Evolutionary conservation across 2,113 vertebrate genomes (phyloP).

Genomic region (Ahaetulla prasina): DNA sequence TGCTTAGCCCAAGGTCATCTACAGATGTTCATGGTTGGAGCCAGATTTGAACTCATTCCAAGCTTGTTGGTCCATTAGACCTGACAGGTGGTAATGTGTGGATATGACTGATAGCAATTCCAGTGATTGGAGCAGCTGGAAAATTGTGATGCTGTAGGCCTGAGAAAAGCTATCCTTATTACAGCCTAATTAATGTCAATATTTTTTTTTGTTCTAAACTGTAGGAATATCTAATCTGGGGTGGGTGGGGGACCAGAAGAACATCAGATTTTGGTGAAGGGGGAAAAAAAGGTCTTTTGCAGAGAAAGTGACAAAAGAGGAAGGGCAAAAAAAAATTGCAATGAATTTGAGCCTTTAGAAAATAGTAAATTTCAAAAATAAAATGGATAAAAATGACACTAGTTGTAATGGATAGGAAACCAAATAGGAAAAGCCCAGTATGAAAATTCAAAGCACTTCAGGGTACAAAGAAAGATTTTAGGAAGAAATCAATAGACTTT

Average conservation of each 20-base stretch:
- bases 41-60: not conserved
- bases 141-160: not conserved
- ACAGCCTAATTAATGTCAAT: not conserved
- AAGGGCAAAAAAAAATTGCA: not conserved
- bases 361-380: not conserved
- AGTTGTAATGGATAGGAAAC: not conserved
- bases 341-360: not conserved
- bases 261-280: not conserved
- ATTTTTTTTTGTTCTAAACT: not conserved
- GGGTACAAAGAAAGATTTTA: not conserved
- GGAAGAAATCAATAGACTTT: not conserved
- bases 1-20: not conserved
- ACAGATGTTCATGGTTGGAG: not conserved
- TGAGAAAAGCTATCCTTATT: not conserved
- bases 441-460: accelerated
- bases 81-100: not conserved
- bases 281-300: not conserved
- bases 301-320: not conserved
- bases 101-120: not conserved
- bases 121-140: not conserved
- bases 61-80: not conserved
- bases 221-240: not conserved
- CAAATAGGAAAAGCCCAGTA: not conserved
- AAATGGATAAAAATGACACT: not conserved
- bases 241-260: no score